Evolutionary conservation across 1,140 invertebrate species (phyloP).

Genomic region (Ips typographus): DNA sequence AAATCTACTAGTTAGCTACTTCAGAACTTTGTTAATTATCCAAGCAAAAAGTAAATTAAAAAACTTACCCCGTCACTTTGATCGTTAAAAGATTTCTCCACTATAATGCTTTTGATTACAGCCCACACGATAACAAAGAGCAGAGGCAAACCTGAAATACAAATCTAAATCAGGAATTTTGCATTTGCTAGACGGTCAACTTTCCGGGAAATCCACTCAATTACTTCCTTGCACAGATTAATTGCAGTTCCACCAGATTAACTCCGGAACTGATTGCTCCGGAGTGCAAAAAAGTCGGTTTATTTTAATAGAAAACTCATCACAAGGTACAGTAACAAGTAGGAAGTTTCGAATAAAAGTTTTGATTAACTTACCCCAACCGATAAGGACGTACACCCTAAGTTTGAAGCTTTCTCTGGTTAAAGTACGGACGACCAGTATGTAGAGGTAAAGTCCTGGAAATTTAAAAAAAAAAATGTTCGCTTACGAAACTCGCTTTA

Average conservation of each 20-base stretch:
- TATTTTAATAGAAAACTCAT: no score
- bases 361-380: conserved; percentile 79
- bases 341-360: no score
- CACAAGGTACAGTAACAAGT: no score
- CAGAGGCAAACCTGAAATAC: not conserved
- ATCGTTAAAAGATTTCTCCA: not conserved
- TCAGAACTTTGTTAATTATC: no score
- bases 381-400: conserved; percentile 80
- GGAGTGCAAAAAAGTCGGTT: not conserved
- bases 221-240: not conserved
- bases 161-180: not conserved
- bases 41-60: no score
- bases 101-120: not conserved
- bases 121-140: not conserved
- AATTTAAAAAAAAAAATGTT: no score
- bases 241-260: not conserved
- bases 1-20: no score
- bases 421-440: conserved; percentile 90
- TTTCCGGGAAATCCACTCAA: not conserved
- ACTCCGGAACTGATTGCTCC: not conserved
- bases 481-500: no score
- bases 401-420: conserved; percentile 88
- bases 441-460: conserved; percentile 86
- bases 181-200: not conserved
- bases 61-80: conserved; percentile 1